Base-by-base conservation (phyloP, 2,113 vertebrate genomes). In the Scomber scombrus region DNA sequence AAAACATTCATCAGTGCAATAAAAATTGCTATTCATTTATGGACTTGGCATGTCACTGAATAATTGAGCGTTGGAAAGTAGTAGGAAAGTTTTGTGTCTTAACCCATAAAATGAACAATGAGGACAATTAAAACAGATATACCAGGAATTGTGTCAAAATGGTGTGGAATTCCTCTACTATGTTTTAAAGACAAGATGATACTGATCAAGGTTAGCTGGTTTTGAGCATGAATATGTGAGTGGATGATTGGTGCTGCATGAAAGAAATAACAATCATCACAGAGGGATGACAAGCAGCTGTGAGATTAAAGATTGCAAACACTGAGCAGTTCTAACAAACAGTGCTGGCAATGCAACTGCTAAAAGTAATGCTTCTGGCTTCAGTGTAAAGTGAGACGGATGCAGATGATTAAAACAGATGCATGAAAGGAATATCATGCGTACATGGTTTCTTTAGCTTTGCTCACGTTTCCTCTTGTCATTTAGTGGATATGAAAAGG, bases 331-430 rank as follows among this genome's bases (percentile, higher is more conserved):
- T 15, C 52, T 46, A 66, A 31, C 34, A 74, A 83, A 64, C 67
- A 58, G 26, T 49, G 14, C 14, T 69, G 70, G 52, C 26, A 76
- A 65, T 40, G 13, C 66, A 66, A 54, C 70, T 75, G 11, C n/a
- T 71, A 12, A 78, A 73, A 78, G 23, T 23, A 19, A 5, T 0
- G 9, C 56, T 67, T 45, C 18, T 11, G 23, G 46, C 40, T 66
- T 62, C 11, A 34, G 84, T 40, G 21, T 71, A 16, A 66, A 65
- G 45, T 43, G 60, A 84, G 54, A 71, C 61, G 65, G 63, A 74
- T 56, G 66, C 11, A 61, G 40, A 40, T 18, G 56, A 85, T 86
- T 55, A 78, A 84, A 76, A 73, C 67, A 63, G 75, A 62, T 62
- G 34, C 11, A 51, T 75, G 47, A 75, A 65, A 81, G 65, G 57